A percentile compares a stretch with the other conserved stretches of the same genome.
Evolutionary conservation across 1,140 invertebrate species (phyloP).

Genomic region (Lucilia sericata): DNA sequence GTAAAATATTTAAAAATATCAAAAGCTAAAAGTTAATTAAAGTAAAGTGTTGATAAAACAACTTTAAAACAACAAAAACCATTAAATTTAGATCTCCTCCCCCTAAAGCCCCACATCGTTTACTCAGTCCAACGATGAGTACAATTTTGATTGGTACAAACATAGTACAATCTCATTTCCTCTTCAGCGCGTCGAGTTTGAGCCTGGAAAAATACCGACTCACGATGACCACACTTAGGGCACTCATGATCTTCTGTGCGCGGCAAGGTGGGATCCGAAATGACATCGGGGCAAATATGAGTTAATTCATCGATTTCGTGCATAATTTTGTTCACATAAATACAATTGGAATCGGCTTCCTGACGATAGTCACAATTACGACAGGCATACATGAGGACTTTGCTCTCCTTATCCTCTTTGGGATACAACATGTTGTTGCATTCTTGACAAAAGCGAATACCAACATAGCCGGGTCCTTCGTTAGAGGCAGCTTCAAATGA

Average conservation of each 20-base stretch:
- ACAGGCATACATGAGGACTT: constrained; percentile 95
- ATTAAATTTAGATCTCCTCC: no score
- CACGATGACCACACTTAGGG: constrained; percentile 92
- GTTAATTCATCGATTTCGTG: constrained; percentile 99
- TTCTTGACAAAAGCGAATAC: constrained; percentile 96
- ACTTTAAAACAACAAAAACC: no score
- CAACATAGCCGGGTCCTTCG: constrained; percentile 91
- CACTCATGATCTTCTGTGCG: constrained; percentile 98
- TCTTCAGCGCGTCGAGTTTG: constrained; percentile 97
- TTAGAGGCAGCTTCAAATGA: constrained; percentile 73
- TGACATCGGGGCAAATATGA: constrained; percentile 97
- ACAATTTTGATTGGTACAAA: constrained; percentile 94
- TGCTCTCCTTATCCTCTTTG: constrained; percentile 98
- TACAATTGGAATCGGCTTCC: constrained; percentile 96
- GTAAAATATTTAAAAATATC: no score
- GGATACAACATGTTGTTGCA: constrained; percentile 99
- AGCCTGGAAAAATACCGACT: constrained; percentile 82
- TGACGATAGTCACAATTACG: constrained; percentile 98
- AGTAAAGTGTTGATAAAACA: no score
- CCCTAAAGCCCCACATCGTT: constrained; percentile 52
- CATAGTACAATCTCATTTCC: constrained; percentile 99
- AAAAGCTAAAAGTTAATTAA: no score
- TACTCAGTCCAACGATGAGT: constrained; percentile 98
- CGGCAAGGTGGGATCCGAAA: constrained; percentile 97
- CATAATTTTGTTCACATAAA: constrained; percentile 99